These are phyloP conservation scores for Papilio dardanus DNA, from an alignment of 1,140 invertebrate species.

Conservation along the genomic window DNA sequence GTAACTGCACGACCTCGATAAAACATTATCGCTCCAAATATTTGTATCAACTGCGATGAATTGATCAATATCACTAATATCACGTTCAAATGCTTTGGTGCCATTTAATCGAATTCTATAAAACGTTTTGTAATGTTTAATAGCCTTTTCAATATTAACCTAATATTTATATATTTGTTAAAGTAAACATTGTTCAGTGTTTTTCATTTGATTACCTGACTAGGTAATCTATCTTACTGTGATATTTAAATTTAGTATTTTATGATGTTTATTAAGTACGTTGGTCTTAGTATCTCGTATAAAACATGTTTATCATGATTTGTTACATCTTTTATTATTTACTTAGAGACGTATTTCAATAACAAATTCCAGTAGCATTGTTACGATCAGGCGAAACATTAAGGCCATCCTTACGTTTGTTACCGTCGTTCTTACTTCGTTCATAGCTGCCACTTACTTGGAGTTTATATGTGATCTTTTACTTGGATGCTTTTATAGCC, in stretches of 20 bases:
- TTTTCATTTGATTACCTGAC: no score
- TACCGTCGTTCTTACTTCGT: conserved; percentile 18
- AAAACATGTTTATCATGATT: not conserved
- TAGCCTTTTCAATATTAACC: not conserved
- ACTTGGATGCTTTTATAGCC: conserved; percentile 25
- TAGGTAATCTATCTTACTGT: no score
- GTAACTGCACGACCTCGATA: not conserved
- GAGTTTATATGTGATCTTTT: conserved; percentile 37
- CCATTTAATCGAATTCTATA: not conserved
- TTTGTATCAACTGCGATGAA: not conserved
- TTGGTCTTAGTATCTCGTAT: not conserved
- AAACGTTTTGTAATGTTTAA: not conserved
- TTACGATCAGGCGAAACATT: conserved; percentile 21
- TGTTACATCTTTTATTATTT: not conserved
- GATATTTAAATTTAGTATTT: no score
- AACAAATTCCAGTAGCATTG: conserved; percentile 13
- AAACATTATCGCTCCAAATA: conserved; percentile 22
- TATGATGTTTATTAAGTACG: no score
- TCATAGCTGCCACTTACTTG: conserved; percentile 25
- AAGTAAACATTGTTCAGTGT: no score
- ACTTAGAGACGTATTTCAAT: not conserved
- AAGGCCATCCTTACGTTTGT: conserved; percentile 24
- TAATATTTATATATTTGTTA: not conserved
- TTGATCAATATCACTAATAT: not conserved
- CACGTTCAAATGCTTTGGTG: not conserved